These are phyloP conservation scores for Dasyornis broadbenti DNA, from an alignment of 2,113 vertebrate species.

Conservation along the genomic window DNA sequence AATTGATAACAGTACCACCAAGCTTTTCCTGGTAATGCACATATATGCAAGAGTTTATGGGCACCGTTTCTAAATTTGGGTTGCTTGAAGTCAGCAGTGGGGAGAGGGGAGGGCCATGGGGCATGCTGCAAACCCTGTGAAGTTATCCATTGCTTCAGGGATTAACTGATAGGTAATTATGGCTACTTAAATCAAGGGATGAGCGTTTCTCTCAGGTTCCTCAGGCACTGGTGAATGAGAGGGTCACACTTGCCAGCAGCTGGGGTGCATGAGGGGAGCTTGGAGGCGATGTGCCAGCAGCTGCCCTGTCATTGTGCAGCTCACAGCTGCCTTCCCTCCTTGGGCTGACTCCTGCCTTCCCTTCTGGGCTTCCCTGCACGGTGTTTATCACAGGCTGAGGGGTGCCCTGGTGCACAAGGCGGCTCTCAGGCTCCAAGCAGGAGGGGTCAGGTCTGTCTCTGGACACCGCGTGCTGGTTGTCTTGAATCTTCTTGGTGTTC, in stretches of 20 bases:
- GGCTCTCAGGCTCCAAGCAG: background rate
- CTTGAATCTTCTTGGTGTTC: background rate
- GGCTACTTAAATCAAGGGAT: background rate
- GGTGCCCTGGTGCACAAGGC: background rate
- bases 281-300: fast-evolving
- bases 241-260: background rate
- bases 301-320: background rate
- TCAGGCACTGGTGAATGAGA: background rate
- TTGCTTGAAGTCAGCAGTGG: background rate
- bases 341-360: background rate
- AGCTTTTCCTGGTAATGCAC: background rate
- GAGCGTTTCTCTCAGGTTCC: background rate
- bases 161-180: background rate
- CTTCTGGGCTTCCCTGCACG: fast-evolving
- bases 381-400: fast-evolving
- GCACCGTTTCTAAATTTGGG: background rate
- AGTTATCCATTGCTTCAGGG: background rate
- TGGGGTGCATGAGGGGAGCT: background rate
- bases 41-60: background rate
- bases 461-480: background rate
- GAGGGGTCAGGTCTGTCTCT: background rate
- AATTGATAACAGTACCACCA: background rate
- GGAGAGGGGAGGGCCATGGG: background rate
- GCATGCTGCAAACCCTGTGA: background rate
- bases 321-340: background rate